Evolutionary conservation across 2,888 invertebrate genomes (phyloP).

Genomic region (Xestia c-nigrum): DNA sequence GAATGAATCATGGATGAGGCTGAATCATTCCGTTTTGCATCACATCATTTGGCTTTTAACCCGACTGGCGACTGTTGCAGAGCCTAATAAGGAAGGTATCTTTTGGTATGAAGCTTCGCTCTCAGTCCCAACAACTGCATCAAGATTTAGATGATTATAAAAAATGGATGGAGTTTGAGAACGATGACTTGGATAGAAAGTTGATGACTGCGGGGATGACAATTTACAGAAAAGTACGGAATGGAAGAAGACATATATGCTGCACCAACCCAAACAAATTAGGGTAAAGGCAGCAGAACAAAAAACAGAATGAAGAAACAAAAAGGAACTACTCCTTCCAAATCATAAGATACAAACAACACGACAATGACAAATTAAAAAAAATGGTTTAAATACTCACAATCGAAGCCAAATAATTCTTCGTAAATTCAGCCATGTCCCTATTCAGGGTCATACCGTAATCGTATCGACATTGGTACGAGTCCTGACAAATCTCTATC

Average conservation of each 20-base stretch:
- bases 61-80: neutral
- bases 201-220: neutral
- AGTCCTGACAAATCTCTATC: conserved; percentile 94
- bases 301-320: neutral
- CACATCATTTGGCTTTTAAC: conserved; percentile 18
- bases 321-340: neutral
- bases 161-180: neutral
- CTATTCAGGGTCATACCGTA: conserved; percentile 96
- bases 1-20: conserved; percentile 39
- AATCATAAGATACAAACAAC: neutral
- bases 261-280: neutral
- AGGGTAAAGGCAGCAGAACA: neutral
- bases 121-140: neutral
- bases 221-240: neutral
- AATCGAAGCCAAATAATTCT: conserved; percentile 94
- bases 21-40: conserved; percentile 43
- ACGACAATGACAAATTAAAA: neutral
- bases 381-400: conserved; percentile 77
- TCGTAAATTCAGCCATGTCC: conserved; percentile 96
- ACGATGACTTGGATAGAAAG: neutral
- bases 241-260: too few species aligned
- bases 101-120: neutral
- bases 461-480: conserved; percentile 97
- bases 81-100: too few species aligned
- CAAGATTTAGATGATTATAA: neutral